These are phyloP conservation scores for Marmota flaviventris DNA, from an alignment of 2,113 vertebrate genomes.

Conservation along the genomic window DNA sequence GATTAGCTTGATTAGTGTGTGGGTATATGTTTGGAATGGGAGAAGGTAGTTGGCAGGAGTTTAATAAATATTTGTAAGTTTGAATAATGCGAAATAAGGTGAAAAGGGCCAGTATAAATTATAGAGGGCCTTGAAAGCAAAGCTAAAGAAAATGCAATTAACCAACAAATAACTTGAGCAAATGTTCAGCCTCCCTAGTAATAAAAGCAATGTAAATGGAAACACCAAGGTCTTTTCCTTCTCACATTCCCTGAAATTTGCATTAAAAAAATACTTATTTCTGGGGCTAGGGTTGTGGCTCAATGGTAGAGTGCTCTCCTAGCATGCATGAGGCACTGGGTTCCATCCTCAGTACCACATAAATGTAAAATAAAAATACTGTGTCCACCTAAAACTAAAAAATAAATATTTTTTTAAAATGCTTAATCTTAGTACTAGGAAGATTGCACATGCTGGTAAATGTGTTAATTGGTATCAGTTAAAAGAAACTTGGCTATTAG, in stretches of 20 bases:
- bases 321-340: no score
- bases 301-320: no score
- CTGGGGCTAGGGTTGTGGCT: no score
- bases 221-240: constrained; percentile 52
- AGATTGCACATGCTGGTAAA: constrained; percentile 41
- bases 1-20: background rate
- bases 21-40: background rate
- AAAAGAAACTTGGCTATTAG: constrained; percentile 10
- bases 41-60: background rate
- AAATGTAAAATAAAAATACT: no score
- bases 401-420: no score
- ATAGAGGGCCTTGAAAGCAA: constrained; percentile 58
- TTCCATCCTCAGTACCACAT: no score
- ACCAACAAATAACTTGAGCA: constrained; percentile 67
- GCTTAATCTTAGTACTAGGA: background rate
- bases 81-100: constrained; percentile 66
- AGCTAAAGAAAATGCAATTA: constrained; percentile 72
- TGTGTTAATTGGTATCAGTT: constrained; percentile 66
- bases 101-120: constrained; percentile 63
- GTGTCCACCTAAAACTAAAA: no score
- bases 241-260: constrained; percentile 20
- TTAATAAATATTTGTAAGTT: constrained; percentile 69
- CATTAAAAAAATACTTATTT: constrained; percentile 56
- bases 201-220: constrained; percentile 70
- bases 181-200: constrained; percentile 54